Evolutionary conservation across 2,113 vertebrate genomes (phyloP).

Genomic region (Piaya cayana): DNA sequence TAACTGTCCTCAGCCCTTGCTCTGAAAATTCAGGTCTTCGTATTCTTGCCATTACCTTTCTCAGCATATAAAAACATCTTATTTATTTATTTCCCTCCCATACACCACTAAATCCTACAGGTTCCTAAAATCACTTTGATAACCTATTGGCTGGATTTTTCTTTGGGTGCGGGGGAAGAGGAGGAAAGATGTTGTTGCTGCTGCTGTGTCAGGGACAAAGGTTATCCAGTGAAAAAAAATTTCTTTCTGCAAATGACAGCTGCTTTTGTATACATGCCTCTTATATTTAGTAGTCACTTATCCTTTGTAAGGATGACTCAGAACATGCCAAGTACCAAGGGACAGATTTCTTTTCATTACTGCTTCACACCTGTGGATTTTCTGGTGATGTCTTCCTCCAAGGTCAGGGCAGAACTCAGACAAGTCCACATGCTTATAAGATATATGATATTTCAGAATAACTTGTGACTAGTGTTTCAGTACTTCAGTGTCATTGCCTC

Average conservation of each 20-base stretch:
- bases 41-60: not conserved
- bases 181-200: not conserved
- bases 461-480: not conserved
- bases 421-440: not conserved
- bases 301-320: not conserved
- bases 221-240: not conserved
- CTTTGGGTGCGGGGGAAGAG: too few species aligned
- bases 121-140: not conserved
- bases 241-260: not conserved
- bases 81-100: too few species aligned
- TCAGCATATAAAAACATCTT: not conserved
- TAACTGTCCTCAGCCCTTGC: not conserved
- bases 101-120: not conserved
- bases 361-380: not conserved
- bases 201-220: not conserved
- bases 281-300: not conserved
- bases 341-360: not conserved
- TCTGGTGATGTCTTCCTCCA: not conserved
- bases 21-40: not conserved
- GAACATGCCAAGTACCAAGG: not conserved
- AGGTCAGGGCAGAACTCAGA: not conserved
- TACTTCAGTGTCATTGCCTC: not conserved
- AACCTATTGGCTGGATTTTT: not conserved
- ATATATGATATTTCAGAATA: not conserved
- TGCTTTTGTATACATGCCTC: not conserved